Evolutionary conservation across 2,113 vertebrate species (phyloP).

Genomic region (Rhadina sibilatrix): DNA sequence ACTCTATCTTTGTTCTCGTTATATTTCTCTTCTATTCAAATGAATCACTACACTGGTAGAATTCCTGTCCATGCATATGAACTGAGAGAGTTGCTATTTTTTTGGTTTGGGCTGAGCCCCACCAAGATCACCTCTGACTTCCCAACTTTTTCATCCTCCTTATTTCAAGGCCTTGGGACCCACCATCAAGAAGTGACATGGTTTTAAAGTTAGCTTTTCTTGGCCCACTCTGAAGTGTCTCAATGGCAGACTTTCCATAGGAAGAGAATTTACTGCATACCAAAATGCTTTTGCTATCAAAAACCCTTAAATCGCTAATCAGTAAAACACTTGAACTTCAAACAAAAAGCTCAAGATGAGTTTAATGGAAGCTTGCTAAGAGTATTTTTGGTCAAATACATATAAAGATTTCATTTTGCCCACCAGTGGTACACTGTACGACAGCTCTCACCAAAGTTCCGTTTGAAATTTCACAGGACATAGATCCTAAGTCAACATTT

Average conservation of each 20-base stretch:
- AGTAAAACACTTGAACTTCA: not conserved
- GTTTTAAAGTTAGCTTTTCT: not conserved
- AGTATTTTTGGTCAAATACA: not conserved
- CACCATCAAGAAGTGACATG: not conserved
- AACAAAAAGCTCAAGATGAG: not conserved
- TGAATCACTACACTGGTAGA: not conserved
- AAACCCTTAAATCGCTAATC: not conserved
- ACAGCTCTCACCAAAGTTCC: not conserved
- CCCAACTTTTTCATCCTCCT: not conserved
- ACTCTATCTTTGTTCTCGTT: not conserved
- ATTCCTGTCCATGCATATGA: fast-evolving
- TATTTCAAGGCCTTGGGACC: not conserved
- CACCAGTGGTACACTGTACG: fast-evolving
- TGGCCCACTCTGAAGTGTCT: not conserved
- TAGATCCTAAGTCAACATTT: not conserved
- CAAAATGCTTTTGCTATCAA: not conserved
- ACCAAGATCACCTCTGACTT: not conserved
- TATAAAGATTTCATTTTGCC: not conserved
- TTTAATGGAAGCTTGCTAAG: not conserved
- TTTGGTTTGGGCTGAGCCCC: not conserved
- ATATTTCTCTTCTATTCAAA: not conserved
- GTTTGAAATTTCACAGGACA: not conserved
- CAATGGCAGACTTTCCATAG: fast-evolving
- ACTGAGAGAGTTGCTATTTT: not conserved
- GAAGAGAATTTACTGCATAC: not conserved